phyloP scores from a whole-genome alignment of 2,888 invertebrate genomes.

The Exephanes ischioxanthus region DNA sequence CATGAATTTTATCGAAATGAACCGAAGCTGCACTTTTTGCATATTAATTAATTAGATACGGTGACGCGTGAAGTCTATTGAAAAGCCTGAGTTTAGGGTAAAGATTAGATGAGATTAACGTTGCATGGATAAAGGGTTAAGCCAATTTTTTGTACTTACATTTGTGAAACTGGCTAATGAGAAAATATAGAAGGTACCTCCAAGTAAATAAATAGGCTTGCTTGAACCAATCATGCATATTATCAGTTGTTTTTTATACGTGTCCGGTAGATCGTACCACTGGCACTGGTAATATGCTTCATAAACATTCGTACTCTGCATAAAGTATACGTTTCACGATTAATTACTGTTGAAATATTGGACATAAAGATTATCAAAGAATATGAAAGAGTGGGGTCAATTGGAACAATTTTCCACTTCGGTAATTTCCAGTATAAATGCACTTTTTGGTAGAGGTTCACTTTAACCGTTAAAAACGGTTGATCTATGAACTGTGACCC shows the following conservation, averaged over 20 bases:
- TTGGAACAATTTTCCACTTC: no score
- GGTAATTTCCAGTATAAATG: no score
- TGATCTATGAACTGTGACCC: no score
- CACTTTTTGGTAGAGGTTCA: no score
- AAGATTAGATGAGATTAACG: not conserved
- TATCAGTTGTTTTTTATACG: slow-evolving; percentile 59
- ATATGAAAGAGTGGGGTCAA: no score
- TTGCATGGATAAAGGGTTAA: not conserved
- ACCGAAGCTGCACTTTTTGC: not conserved
- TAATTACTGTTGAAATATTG: not conserved
- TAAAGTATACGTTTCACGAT: not conserved
- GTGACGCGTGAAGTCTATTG: not conserved
- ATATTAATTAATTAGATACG: not conserved
- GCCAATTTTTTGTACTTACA: slow-evolving; percentile 32
- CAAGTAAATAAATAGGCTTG: slow-evolving; percentile 58
- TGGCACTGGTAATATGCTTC: slow-evolving; percentile 50
- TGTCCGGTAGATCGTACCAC: slow-evolving; percentile 46
- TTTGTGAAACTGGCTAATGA: slow-evolving; percentile 58
- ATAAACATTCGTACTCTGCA: slow-evolving; percentile 42
- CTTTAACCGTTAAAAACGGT: no score
- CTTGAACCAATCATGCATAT: slow-evolving; percentile 62
- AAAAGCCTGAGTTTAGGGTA: not conserved
- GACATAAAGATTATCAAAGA: no score
- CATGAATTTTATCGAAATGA: not conserved
- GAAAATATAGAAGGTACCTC: slow-evolving; percentile 64